Evolutionary conservation across 37 sponge, comb jelly and placozoan species (phyloP), one percentile per base, ranked within the genome.

Genomic region (Petrosia ficiformis): DNA sequence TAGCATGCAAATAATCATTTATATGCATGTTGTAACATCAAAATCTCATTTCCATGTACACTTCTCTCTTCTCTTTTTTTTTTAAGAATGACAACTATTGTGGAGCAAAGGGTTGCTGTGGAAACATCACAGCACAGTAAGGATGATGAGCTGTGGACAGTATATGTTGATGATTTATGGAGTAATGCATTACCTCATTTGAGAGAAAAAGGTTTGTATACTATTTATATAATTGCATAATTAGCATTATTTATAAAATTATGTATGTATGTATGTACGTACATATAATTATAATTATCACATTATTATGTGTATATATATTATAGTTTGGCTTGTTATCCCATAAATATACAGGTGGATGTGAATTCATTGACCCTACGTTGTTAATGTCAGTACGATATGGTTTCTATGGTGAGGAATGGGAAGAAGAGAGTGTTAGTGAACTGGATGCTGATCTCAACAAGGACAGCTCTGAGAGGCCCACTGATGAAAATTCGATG

Each of bases 121-220:
- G 75, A 74, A 19, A 68, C 37, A 2, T 67, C 56, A 43, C 30
- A 32, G 1, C 1, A 39, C 1, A 24, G 41, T 65, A 2, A 4
- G 39, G 22, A 54, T 3, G 4, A 35, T 29, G 6, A 24, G 11
- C 52, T 36, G 30, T 86, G 86, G 86, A 39, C 39, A 26, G 86
- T 80, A 73, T 68, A 78, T 54, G 80, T 86, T 29, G 65, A 39
- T 28, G 70, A 86, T 29, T 44, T 86, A 1, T 86, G 86, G 86
- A 44, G 68, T 1, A 42, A 68, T 14, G 31, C 25, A 22, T 76
- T 86, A 0, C 68, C 81, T 59, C 81, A 86, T 65, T 61, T 86
- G 36, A 72, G 73, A 72, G 73, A 72, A 24, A 30, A 32, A 26
- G 33, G 54, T 16, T 30, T 30, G 56, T 14, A 39, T 42, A 30